Evolutionary conservation across 2,797 vertebrate genomes (phyloP).

Genomic region (Notolepis coatsorum): DNA sequence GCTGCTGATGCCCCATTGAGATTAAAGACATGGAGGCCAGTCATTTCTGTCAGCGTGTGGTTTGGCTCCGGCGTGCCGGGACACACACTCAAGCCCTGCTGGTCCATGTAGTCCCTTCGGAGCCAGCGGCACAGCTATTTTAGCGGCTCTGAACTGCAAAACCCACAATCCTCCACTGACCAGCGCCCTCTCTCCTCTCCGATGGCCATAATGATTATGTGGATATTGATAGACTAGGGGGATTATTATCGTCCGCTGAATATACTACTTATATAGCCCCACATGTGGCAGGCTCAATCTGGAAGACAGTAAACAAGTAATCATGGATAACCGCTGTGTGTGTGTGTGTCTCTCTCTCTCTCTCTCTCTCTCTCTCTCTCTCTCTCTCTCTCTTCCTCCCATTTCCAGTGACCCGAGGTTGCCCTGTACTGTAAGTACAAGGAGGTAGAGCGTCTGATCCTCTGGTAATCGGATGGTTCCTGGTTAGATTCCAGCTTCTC

Average conservation of each 20-base stretch:
- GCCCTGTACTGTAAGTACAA: no score
- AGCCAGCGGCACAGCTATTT: constrained; percentile 76
- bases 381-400: neutral
- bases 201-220: constrained; percentile 76
- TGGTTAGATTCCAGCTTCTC: no score
- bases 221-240: constrained; percentile 79
- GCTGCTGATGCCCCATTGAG: constrained; percentile 69
- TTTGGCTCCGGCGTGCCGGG: constrained; percentile 68
- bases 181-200: constrained; percentile 74
- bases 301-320: constrained; percentile 63
- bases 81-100: constrained; percentile 60
- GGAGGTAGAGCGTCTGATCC: no score
- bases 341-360: neutral
- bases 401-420: constrained; percentile 7
- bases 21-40: constrained; percentile 75
- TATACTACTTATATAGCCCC: constrained; percentile 70
- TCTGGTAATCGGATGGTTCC: no score
- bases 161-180: constrained; percentile 80
- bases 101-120: constrained; percentile 69
- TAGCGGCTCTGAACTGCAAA: constrained; percentile 79
- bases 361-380: neutral
- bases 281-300: constrained; percentile 58
- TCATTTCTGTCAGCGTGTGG: constrained; percentile 79
- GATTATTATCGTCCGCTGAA: constrained; percentile 77
- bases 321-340: constrained; percentile 18